phyloP scores from a whole-genome alignment of 2,113 vertebrate species.

The Bagarius yarrelli region DNA sequence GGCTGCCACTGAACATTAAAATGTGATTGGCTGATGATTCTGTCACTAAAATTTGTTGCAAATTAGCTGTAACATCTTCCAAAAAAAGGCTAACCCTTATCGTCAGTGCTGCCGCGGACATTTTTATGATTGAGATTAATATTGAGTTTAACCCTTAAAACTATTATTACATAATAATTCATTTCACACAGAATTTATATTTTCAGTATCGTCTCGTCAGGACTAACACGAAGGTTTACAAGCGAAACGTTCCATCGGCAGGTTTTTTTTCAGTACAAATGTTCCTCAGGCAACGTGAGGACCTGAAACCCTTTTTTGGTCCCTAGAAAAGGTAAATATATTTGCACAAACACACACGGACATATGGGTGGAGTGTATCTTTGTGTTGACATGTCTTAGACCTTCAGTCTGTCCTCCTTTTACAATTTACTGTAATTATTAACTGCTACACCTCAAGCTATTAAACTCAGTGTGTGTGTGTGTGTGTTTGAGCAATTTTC shows the following conservation, averaged over 20 bases:
- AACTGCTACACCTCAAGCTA: constrained; percentile 6
- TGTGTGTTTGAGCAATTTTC: not conserved
- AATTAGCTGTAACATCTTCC: no score
- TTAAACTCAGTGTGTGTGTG: not conserved
- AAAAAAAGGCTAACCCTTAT: no score
- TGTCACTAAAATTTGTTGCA: no score
- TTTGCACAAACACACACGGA: constrained; percentile 10
- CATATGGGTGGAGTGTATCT: not conserved
- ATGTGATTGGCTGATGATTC: no score
- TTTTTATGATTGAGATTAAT: no score
- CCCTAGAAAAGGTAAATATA: not conserved
- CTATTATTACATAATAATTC: no score
- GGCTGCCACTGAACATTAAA: no score
- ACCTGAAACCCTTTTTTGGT: no score
- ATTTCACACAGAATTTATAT: no score
- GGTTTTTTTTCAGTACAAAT: not conserved
- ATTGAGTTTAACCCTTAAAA: no score
- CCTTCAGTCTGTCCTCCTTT: constrained; percentile 12
- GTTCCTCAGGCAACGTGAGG: not conserved
- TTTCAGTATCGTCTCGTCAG: no score
- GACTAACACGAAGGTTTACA: not conserved
- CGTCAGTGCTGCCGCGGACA: no score
- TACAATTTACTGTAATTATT: constrained; percentile 29
- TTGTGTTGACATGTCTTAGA: constrained; percentile 2
- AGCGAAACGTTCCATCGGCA: not conserved